These are phyloP conservation scores for Pyrgilauda ruficollis DNA, from an alignment of 2,113 vertebrate species.

Conservation along the genomic window DNA sequence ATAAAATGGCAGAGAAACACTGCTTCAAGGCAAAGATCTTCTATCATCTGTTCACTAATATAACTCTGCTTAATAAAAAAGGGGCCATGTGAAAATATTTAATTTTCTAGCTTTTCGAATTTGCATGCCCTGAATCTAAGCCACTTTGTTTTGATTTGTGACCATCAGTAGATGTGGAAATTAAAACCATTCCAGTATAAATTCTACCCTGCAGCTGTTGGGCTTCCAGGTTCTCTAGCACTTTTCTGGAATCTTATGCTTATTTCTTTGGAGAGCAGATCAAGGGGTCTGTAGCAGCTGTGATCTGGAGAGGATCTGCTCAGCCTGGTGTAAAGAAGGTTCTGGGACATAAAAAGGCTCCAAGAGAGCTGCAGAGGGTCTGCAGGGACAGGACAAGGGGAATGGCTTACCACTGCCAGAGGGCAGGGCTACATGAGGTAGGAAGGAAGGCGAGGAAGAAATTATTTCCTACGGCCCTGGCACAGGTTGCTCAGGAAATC, in stretches of 20 bases:
- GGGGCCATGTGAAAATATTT: neutral
- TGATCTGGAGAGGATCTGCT: neutral
- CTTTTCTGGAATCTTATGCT: neutral
- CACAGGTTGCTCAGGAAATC: fast-evolving
- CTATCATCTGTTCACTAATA: neutral
- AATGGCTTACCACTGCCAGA: neutral
- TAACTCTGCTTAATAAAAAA: neutral
- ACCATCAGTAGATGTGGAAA: neutral
- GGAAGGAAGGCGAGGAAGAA: neutral
- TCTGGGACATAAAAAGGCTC: neutral
- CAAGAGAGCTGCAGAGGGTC: neutral
- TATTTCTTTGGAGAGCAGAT: neutral
- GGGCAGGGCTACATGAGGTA: neutral
- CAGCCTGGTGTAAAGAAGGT: neutral
- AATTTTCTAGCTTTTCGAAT: neutral
- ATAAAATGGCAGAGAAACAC: neutral
- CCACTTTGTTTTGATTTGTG: neutral
- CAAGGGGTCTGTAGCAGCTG: neutral
- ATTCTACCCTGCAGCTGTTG: neutral
- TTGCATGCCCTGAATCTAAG: neutral
- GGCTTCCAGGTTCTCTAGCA: neutral
- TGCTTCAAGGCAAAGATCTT: neutral
- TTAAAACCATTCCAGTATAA: neutral
- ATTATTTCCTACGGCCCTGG: neutral
- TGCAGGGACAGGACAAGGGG: neutral